Conservation (phyloP, 1,140 invertebrate genomes). For the Planococcus citri region DNA sequence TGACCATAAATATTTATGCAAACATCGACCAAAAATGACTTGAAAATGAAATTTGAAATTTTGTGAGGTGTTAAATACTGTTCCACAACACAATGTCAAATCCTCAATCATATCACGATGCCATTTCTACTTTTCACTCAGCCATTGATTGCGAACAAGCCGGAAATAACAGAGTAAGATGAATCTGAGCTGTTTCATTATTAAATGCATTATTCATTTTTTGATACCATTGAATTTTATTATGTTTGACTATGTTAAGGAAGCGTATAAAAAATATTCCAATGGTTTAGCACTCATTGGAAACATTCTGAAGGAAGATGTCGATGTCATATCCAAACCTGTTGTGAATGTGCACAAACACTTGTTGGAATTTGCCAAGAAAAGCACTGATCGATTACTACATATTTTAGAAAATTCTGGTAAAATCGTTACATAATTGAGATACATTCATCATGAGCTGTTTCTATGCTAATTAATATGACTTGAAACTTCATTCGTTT, state of each 20-base stretch:
- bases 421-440: background rate
- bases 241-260: background rate
- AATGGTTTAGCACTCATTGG: background rate
- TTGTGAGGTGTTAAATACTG: background rate
- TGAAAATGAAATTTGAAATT: too few relatives aligned
- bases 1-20: too few relatives aligned
- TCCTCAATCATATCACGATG: background rate
- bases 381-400: constrained; percentile 2
- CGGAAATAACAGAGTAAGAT: background rate
- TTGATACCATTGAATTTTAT: background rate
- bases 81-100: background rate
- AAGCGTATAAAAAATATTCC: constrained; percentile 5
- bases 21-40: too few relatives aligned
- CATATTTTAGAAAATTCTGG: background rate
- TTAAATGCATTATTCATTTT: background rate
- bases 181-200: background rate
- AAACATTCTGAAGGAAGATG: background rate
- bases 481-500: too few relatives aligned
- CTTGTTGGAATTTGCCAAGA: constrained; percentile 10
- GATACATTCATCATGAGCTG: too few relatives aligned
- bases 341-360: constrained; percentile 10
- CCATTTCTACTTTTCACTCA: background rate
- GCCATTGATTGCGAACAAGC: constrained; percentile 6
- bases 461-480: too few relatives aligned
- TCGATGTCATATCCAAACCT: background rate